phyloP scores from a whole-genome alignment of 2,113 vertebrate species.

The Toxostoma redivivum region DNA sequence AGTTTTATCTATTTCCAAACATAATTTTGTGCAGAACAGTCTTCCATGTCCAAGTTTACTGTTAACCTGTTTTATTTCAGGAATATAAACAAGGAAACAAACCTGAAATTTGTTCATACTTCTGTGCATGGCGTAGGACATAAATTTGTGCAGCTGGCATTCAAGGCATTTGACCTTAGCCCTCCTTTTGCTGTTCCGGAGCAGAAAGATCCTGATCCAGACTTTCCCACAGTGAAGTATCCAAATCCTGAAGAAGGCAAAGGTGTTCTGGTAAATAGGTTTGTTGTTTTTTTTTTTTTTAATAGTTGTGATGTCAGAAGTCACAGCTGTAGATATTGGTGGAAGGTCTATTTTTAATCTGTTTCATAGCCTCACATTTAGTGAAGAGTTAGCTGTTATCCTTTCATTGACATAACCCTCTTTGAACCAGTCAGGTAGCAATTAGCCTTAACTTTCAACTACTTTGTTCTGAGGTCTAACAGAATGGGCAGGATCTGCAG shows the following conservation, averaged over 20 bases:
- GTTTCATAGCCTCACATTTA: not conserved
- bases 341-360: not conserved
- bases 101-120: conserved; percentile 92
- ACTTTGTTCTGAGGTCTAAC: not conserved
- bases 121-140: conserved; percentile 96
- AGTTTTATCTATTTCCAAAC: not conserved
- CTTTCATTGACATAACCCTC: not conserved
- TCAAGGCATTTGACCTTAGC: conserved; percentile 88
- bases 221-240: conserved; percentile 95
- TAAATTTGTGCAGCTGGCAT: conserved; percentile 88
- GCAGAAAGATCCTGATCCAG: conserved; percentile 93
- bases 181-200: conserved; percentile 89
- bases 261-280: conserved; percentile 86
- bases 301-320: not conserved
- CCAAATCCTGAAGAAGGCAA: conserved; percentile 98
- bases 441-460: not conserved
- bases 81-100: conserved; percentile 83
- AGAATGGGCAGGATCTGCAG: not conserved
- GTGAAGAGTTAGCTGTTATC: not conserved
- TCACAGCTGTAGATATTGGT: not conserved
- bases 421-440: not conserved
- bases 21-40: not conserved
- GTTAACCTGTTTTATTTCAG: conserved; percentile 66
- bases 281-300: too few relatives aligned
- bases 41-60: not conserved